phyloP scores from a whole-genome alignment of 2,113 vertebrate species.

The Actinemys pallida region DNA sequence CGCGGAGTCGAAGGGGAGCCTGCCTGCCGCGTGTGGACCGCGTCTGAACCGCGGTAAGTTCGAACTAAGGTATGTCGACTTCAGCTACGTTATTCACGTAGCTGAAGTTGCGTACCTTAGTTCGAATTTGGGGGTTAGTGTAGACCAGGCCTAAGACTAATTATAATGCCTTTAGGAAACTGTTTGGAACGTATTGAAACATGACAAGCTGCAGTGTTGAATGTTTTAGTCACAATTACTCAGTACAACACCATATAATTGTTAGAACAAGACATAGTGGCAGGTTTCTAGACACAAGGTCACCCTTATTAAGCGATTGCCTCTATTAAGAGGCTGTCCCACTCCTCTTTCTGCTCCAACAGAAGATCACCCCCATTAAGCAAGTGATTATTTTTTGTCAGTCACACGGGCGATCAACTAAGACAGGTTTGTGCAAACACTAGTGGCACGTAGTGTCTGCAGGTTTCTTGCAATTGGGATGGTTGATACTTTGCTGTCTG shows the following conservation, averaged over 20 bases:
- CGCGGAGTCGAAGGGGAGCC: no score
- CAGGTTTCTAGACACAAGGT: background rate
- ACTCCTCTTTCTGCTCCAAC: background rate
- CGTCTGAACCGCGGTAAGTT: no score
- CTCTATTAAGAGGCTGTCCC: background rate
- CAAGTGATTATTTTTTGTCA: background rate
- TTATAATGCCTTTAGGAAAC: background rate
- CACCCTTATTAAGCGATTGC: background rate
- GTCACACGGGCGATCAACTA: background rate
- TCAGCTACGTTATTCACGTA: no score
- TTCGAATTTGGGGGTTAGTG: no score
- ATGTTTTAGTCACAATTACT: background rate
- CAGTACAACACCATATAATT: background rate
- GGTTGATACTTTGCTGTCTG: background rate
- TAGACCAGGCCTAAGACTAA: background rate
- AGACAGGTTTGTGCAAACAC: background rate
- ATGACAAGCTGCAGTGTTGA: background rate
- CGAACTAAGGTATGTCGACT: no score
- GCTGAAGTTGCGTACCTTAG: no score
- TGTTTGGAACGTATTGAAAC: background rate
- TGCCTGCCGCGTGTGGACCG: no score
- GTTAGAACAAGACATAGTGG: fast-evolving
- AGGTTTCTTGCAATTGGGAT: background rate
- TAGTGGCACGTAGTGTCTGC: background rate
- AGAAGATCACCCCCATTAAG: background rate